Conservation (phyloP, 2,797 vertebrate species). For the Notamacropus eugenii region DNA sequence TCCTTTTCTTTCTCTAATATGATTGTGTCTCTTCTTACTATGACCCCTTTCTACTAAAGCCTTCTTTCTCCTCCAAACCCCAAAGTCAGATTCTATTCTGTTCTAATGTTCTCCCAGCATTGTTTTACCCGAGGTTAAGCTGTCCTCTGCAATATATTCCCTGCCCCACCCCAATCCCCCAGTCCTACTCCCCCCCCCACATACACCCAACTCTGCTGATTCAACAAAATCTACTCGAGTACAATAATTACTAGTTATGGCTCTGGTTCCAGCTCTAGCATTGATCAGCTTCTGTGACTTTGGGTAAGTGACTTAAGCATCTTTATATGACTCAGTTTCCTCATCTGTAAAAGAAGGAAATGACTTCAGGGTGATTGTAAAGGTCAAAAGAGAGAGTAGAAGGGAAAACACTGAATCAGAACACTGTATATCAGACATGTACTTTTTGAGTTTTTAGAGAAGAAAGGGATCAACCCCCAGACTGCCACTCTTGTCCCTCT, state of each 20-base stretch:
- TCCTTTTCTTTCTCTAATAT: neutral
- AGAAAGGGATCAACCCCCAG: neutral
- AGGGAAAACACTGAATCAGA: neutral
- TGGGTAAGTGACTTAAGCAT: neutral
- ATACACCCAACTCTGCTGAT: neutral
- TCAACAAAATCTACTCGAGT: neutral
- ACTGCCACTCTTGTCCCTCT: neutral
- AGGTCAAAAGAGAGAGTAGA: neutral
- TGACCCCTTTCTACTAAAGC: neutral
- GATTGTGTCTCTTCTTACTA: neutral
- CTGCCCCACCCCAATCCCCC: neutral
- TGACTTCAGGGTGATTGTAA: fast-evolving
- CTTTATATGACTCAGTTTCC: neutral
- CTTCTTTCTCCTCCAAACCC: neutral
- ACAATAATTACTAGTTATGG: neutral
- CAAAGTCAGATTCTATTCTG: neutral
- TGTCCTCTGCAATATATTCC: neutral
- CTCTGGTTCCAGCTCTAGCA: neutral
- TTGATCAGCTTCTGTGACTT: neutral
- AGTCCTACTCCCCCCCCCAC: too few species aligned
- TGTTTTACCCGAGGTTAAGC: neutral
- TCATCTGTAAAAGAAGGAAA: neutral
- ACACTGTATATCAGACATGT: neutral
- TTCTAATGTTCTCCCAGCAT: neutral
- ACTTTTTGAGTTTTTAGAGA: neutral